These are phyloP conservation scores for Enteromius radiatus DNA, from an alignment of 2,797 vertebrate species.

Conservation along the genomic window DNA sequence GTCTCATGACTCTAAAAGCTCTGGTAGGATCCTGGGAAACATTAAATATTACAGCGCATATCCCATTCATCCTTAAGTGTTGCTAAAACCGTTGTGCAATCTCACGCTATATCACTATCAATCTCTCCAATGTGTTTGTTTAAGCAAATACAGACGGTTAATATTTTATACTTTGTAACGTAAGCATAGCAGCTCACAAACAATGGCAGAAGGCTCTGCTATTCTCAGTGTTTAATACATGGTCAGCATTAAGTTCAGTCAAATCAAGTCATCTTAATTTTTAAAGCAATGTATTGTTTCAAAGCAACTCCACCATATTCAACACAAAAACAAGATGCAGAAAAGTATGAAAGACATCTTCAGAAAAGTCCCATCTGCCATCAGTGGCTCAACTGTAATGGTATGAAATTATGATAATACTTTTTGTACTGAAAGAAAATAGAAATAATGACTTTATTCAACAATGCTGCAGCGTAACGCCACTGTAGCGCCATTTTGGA, in stretches of 20 bases:
- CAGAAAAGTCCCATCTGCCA: too few relatives aligned
- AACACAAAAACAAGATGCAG: background rate
- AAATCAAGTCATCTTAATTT: background rate
- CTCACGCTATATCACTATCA: background rate
- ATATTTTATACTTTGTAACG: background rate
- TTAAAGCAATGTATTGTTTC: background rate
- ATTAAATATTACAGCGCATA: conserved; percentile 39
- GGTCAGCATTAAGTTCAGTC: background rate
- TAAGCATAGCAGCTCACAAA: background rate
- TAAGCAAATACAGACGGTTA: background rate
- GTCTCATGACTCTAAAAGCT: conserved; percentile 11
- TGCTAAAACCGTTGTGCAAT: background rate
- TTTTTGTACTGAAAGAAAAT: too few relatives aligned
- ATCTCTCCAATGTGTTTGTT: conserved; percentile 7
- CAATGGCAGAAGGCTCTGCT: background rate
- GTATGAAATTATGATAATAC: too few relatives aligned
- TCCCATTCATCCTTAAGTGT: background rate
- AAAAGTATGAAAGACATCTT: too few relatives aligned
- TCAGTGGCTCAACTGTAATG: too few relatives aligned
- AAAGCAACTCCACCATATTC: background rate
- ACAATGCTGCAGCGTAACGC: too few relatives aligned
- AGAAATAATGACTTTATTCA: too few relatives aligned
- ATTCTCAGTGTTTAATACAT: background rate
- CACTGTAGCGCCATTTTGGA: too few relatives aligned
- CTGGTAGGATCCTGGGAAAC: conserved; percentile 32